Base-by-base conservation (phyloP, 2,888 invertebrate genomes). In the Chymomyza procnemis region DNA sequence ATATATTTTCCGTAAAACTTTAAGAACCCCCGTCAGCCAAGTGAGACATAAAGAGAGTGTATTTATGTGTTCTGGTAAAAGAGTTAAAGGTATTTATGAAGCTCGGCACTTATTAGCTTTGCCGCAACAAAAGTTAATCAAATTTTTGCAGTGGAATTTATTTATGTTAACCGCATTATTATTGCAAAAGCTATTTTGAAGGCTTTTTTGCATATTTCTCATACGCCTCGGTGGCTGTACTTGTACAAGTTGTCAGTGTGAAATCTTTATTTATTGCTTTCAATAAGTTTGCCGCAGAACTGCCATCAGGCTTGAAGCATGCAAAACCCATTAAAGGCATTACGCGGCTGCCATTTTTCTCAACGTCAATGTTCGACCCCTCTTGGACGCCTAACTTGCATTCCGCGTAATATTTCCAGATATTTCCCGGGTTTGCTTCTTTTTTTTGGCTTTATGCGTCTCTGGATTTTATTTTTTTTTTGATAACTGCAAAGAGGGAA, bases 251-350 rank as follows among this genome's bases (percentile, higher is more conserved):
- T 73, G 80, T 81, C 74, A 74, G 69, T 19, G 30, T 69, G 64
- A 75, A 83, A 89, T 84, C 88, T 87, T 86, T 89, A 89, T 88
- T 89, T 88, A 88, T 88, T 74, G 88, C 80, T 81, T 81, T 85
- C 88, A 88, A 88, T 89, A 89, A 87, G 84, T 81, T 55, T 80
- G 85, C 70, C 74, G 72, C 80, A 78, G 76, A 65, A 57, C 19
- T 46, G 71, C 63, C 66, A 12, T 67, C 18, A n/a, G 52, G 52
- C 12, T 64, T 66, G 70, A 62, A 73, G 69, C 76, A 85, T 76
- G 85, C 78, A 80, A 72, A 75, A 77, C 69, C 83, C 81, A 86
- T 87, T 88, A 85, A 87, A 76, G 74, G 78, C 78, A 78, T 78
- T 78, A 85, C 84, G 68, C 73, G 66, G 69, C 71, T 73, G 69